Evolutionary conservation across 2,113 vertebrate genomes (phyloP), one percentile per base, ranked within the genome.

Genomic region (Elachura formosa): DNA sequence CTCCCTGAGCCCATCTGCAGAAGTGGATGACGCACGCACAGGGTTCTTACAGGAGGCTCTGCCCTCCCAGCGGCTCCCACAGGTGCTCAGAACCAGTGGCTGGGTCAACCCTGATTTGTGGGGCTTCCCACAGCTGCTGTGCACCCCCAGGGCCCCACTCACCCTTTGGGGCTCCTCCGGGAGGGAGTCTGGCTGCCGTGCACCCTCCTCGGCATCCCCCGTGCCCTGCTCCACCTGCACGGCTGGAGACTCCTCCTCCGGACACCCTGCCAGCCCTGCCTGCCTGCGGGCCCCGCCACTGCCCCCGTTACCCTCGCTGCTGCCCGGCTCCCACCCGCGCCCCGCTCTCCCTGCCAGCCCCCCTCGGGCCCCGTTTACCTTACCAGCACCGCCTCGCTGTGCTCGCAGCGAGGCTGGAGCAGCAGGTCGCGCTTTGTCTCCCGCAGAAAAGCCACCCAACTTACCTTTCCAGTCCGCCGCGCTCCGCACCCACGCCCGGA

Each of bases 201-300:
- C 76, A 58, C 67, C 68, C 48, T 54, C 43, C 58, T 67, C 62
- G 41, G 17, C 94, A 90, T 94, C 86, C 62, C 85, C 85, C 49
- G 93, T 7, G 36, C 49, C 82, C 67, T 80, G 74, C 92, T 96
- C 71, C 85, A 82, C 91, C 91, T 76, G 86, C 72, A 56, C 71
- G 8, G 14, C 8, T 11, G 61, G 43, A 85, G 81, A 93, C 95
- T 96, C 96, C 93, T 93, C 96, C 94, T 89, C 95, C 51, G 16
- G 87, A 43, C 80, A 54, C 64, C 56, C 31, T 88, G 48, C 81
- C 58, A 51, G 89, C 77, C 62, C 84, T 73, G 51, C 84, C 74
- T 31, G 33, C 83, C 61, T 0, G 61, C 17, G 14, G 62, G 69
- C 78, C 54, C 54, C 24, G 87, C 62, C 62, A 1, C 40, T 68